phyloP scores from a whole-genome alignment of 2,888 invertebrate species.

The Catocala sponsa region DNA sequence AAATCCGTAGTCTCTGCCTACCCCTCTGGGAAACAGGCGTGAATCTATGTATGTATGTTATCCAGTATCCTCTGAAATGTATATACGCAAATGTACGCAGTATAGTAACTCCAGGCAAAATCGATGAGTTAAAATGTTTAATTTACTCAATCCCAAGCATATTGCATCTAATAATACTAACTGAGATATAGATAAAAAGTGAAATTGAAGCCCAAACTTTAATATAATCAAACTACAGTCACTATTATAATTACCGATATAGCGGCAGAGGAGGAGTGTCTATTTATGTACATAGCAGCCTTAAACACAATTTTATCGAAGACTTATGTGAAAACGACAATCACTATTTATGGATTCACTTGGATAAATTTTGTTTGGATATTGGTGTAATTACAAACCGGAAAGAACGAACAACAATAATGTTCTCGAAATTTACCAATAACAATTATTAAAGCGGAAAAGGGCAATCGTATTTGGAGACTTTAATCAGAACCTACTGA shows the following conservation, averaged over 20 bases:
- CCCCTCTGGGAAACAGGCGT: no score
- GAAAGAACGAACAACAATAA: neutral
- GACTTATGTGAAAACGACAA: constrained; percentile 34
- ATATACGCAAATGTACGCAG: neutral
- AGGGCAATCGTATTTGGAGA: constrained; percentile 13
- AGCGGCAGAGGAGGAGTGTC: constrained; percentile 46
- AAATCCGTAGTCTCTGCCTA: no score
- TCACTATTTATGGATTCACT: constrained; percentile 46
- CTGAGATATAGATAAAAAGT: constrained; percentile 15
- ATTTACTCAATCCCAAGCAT: neutral
- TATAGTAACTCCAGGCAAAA: neutral
- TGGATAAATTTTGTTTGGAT: constrained; percentile 12
- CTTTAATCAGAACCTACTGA: constrained; percentile 10
- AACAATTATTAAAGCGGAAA: neutral
- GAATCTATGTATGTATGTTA: no score
- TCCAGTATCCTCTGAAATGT: neutral
- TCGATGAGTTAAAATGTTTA: constrained; percentile 21
- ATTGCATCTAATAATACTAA: constrained; percentile 2
- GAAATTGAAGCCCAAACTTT: neutral
- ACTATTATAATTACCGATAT: constrained; percentile 39
- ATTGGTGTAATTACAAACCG: constrained; percentile 25
- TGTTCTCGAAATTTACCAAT: constrained; percentile 4
- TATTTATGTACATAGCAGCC: constrained; percentile 40
- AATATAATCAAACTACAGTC: constrained; percentile 17
- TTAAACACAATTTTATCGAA: constrained; percentile 40